Conservation (phyloP, 2,888 invertebrate genomes). For the Scrobipalpa costella region DNA sequence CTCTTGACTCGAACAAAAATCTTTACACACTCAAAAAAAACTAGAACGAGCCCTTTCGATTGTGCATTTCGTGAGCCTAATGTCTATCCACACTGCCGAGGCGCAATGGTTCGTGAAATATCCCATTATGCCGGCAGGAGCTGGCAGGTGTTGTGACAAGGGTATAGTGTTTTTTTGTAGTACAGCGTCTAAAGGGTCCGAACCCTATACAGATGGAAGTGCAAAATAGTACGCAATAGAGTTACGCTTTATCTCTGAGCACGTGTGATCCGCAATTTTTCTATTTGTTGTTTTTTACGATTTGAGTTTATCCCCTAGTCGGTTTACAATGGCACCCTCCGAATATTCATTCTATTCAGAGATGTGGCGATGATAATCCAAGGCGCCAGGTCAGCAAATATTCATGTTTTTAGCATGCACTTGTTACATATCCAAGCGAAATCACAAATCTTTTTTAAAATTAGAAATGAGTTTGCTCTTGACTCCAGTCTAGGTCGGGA, state of each 20-base stretch:
- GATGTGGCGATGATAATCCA: too few species aligned
- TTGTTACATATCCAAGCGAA: too few species aligned
- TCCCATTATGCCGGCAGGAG: conserved; percentile 49
- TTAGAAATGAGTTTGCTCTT: too few species aligned
- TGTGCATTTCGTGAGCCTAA: conserved; percentile 24
- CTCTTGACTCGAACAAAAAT: not conserved
- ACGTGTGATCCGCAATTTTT: not conserved
- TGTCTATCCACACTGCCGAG: conserved; percentile 23
- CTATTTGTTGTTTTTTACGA: not conserved
- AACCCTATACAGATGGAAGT: not conserved
- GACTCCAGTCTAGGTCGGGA: too few species aligned
- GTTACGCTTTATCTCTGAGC: not conserved
- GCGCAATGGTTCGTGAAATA: conserved; percentile 47
- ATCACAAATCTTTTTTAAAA: too few species aligned
- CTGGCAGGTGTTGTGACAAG: conserved; percentile 60
- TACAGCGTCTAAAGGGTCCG: not conserved
- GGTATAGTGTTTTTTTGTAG: conserved; percentile 44
- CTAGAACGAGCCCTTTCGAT: not conserved
- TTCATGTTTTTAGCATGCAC: too few species aligned
- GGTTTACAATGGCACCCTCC: too few species aligned
- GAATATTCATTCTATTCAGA: too few species aligned
- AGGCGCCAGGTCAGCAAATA: too few species aligned
- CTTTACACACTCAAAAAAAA: not conserved
- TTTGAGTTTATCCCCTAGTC: too few species aligned
- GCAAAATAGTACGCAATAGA: conserved; percentile 6